Conservation (phyloP, 2,113 vertebrate species). For the Neolamprologus modestus region DNA sequence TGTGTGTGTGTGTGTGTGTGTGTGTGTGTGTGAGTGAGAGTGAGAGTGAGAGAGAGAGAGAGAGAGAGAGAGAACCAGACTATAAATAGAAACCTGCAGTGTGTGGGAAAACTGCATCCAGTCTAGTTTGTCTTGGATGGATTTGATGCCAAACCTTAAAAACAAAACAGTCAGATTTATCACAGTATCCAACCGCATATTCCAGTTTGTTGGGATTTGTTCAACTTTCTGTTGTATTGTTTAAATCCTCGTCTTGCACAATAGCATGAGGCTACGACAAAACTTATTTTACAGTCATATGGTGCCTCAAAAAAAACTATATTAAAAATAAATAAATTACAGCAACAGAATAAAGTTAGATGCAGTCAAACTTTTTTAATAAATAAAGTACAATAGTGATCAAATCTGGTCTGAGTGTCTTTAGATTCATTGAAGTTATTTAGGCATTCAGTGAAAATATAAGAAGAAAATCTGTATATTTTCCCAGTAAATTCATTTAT, state of each 20-base stretch:
- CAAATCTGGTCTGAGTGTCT: background rate
- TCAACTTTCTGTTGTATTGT: background rate
- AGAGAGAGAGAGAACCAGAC: background rate
- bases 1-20: too few relatives aligned
- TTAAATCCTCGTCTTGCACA: background rate
- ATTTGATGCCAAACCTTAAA: background rate
- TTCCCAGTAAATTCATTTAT: conserved; percentile 46
- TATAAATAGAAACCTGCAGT: background rate
- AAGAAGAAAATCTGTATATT: background rate
- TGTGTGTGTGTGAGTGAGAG: too few relatives aligned
- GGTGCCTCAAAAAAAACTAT: background rate
- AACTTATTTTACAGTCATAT: background rate
- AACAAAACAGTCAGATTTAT: background rate
- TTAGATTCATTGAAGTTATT: background rate
- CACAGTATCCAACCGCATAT: background rate
- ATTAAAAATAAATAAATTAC: background rate
- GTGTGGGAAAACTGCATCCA: background rate
- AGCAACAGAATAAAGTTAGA: background rate
- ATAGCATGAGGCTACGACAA: background rate
- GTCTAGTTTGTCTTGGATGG: background rate
- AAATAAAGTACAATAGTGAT: background rate
- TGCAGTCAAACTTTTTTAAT: background rate
- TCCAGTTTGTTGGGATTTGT: background rate
- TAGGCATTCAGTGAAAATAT: background rate
- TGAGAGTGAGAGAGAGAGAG: background rate